Conservation (phyloP, 2,113 vertebrate species). For the Blennius ocellaris region DNA sequence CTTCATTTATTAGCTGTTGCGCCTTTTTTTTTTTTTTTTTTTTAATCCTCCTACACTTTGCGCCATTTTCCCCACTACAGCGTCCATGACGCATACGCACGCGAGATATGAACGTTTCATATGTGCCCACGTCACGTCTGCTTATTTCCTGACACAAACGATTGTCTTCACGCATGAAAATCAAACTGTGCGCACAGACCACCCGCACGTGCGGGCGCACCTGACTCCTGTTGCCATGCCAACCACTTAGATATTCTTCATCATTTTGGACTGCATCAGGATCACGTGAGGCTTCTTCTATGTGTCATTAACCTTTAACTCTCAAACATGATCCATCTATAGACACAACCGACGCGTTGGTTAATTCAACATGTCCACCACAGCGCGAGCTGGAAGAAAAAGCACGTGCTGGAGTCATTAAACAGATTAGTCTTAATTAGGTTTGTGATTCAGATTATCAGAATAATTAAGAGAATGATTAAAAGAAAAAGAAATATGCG, state of each 20-base stretch:
- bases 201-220: slow-evolving; percentile 51
- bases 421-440: too few species aligned
- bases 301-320: background rate
- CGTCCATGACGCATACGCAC: too few species aligned
- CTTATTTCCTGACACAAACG: background rate
- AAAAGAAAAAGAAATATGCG: too few species aligned
- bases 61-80: background rate
- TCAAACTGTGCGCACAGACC: slow-evolving; percentile 16
- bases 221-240: slow-evolving; percentile 77
- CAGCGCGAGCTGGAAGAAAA: too few species aligned
- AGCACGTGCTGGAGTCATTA: too few species aligned
- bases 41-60: background rate
- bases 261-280: slow-evolving; percentile 26
- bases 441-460: too few species aligned
- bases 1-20: background rate
- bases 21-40: background rate
- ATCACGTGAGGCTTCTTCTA: slow-evolving; percentile 15
- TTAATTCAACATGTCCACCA: too few species aligned
- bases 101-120: background rate
- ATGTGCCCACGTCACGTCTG: background rate
- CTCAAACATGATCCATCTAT: too few species aligned
- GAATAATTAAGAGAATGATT: too few species aligned
- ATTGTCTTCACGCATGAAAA: background rate
- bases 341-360: too few species aligned
- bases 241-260: slow-evolving; percentile 55